Conservation (phyloP, 2,113 vertebrate genomes). For the Atractosteus spatula region DNA sequence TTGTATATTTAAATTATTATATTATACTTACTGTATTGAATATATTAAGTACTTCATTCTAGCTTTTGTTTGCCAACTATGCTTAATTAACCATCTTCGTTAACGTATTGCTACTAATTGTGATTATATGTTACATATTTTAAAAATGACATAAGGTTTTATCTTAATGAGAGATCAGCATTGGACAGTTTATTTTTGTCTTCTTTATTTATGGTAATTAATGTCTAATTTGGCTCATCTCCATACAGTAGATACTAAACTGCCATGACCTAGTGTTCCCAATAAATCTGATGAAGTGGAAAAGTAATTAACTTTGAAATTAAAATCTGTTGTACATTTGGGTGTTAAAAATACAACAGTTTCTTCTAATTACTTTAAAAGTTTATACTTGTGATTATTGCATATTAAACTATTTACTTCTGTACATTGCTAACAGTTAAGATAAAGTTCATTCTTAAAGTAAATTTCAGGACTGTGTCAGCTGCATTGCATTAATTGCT, state of each 20-base stretch:
- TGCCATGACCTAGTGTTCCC: background rate
- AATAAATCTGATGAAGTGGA: background rate
- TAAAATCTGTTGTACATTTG: background rate
- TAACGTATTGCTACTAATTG: background rate
- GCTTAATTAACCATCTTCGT: background rate
- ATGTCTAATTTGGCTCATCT: background rate
- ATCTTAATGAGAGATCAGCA: background rate
- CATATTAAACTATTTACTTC: background rate
- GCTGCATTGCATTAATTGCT: too few species aligned
- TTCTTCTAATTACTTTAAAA: background rate
- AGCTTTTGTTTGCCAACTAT: background rate
- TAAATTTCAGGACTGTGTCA: too few species aligned
- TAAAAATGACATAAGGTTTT: background rate
- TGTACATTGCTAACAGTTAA: too few species aligned
- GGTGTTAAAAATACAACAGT: background rate
- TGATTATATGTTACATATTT: background rate
- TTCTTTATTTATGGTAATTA: constrained; percentile 2
- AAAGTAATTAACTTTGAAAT: constrained; percentile 6
- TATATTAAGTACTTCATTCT: too few species aligned
- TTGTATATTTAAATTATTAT: too few species aligned
- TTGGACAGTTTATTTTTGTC: background rate
- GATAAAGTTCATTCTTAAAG: too few species aligned
- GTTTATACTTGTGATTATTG: background rate
- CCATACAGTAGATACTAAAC: background rate
- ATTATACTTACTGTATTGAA: too few species aligned